Base-by-base conservation (phyloP, 2,888 invertebrate species). In the Calameuta idolon region DNA sequence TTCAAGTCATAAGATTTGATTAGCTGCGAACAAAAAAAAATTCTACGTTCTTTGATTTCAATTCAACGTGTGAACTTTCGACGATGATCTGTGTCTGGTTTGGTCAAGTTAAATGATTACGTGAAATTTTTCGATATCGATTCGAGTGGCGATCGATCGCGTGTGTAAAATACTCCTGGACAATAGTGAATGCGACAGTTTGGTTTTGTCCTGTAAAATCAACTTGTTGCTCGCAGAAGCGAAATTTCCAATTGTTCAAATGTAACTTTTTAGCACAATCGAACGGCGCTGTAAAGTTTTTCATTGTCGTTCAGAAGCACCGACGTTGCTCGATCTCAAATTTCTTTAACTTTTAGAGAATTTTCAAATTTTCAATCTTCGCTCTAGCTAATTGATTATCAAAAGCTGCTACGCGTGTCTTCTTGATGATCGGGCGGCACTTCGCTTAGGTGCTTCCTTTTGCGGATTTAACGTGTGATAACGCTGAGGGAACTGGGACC, bases 241-340 rank as follows among this genome's bases (percentile, higher is more conserved):
- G 76, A 78, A 34, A 73, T 75, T 76, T 78, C 73, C 69, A 78
- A 78, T 69, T 73, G 68, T 73, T 76, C 76, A 40, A 75, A 69
- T 68, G 76, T 78, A 78, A 23, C 73, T 73, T 78, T 78, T 76
- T 78, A 78, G 78, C 76, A 71, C 75, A 78, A 75, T 76, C 76
- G 76, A 78, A 78, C 76, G 73, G 68, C 78, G 73, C 78, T 76
- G 35, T 76, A 76, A 76, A 73, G 23, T 9, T 55, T 55, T 23
- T 55, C 55, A 9, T 55, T 55, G 1, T 55, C 55, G 55, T 55
- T 1, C 55, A 55, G 55, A 55, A 55, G 55, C 55, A 55, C 9
- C 40, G 23, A 15, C 23, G 15, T 55, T 55, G 40, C 15, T 55
- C 23, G 55, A 23, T 55, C 23, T 5, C 15, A 55, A 2, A 9